Evolutionary conservation across 2,888 invertebrate genomes (phyloP).

Genomic region (Leptinotarsa juncta): DNA sequence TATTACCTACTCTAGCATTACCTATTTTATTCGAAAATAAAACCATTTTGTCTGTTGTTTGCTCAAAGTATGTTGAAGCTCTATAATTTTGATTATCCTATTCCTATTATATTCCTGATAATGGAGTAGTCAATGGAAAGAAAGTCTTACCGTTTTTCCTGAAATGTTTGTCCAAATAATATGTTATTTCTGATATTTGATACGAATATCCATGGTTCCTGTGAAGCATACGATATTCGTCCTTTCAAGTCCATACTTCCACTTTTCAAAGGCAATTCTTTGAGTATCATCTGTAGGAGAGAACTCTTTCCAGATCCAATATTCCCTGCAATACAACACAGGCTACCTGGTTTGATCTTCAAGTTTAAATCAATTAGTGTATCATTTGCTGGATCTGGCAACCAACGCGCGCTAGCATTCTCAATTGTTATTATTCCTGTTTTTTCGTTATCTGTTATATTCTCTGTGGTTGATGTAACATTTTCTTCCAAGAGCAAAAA

Average conservation of each 20-base stretch:
- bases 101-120: too few relatives aligned
- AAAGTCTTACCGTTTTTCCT: conserved; percentile 65
- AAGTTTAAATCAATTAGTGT: conserved; percentile 62
- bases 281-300: conserved; percentile 77
- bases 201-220: conserved; percentile 84
- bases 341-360: conserved; percentile 44
- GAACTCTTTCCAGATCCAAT: conserved; percentile 81
- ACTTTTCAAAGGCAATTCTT: conserved; percentile 74
- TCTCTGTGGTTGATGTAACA: background rate
- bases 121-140: background rate
- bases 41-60: too few relatives aligned
- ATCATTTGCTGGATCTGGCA: conserved; percentile 54
- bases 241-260: conserved; percentile 76
- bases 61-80: too few relatives aligned
- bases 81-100: too few relatives aligned
- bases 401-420: conserved; percentile 54
- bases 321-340: conserved; percentile 69
- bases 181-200: conserved; percentile 83
- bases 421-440: conserved; percentile 50
- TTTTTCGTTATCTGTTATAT: conserved; percentile 52
- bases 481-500: conserved; percentile 52
- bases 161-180: conserved; percentile 77
- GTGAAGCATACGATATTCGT: conserved; percentile 77
- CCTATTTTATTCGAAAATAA: too few relatives aligned
- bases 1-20: too few relatives aligned